phyloP scores from a whole-genome alignment of 2,888 invertebrate species.

The Panopea generosa region DNA sequence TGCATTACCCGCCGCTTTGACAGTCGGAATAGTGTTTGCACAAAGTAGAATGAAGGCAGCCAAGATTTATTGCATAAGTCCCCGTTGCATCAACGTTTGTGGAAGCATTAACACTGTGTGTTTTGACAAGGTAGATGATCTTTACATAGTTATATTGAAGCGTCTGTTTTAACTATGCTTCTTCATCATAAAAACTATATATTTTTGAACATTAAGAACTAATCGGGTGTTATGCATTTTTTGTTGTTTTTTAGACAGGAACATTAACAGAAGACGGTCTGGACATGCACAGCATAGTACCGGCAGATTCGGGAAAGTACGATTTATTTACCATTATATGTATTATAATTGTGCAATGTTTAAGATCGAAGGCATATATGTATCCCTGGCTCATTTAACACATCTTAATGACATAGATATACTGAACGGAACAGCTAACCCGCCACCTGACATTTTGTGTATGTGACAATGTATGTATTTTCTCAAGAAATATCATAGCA shows the following conservation, averaged over 20 bases:
- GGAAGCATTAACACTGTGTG: conserved; percentile 84
- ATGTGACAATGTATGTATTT: too few relatives aligned
- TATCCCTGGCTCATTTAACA: too few relatives aligned
- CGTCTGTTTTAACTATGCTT: too few relatives aligned
- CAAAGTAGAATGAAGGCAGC: conserved; percentile 81
- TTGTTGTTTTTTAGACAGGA: conserved; percentile 84
- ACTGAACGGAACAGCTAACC: too few relatives aligned
- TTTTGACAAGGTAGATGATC: conserved; percentile 85
- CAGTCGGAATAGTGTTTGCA: conserved; percentile 85
- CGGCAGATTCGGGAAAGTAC: conserved; percentile 72
- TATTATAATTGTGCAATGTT: neutral
- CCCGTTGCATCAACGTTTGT: conserved; percentile 84
- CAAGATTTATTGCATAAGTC: conserved; percentile 84
- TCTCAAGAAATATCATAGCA: too few relatives aligned
- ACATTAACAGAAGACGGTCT: conserved; percentile 85
- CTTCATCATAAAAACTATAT: too few relatives aligned
- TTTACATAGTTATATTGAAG: too few relatives aligned
- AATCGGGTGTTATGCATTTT: too few relatives aligned
- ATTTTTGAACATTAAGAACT: too few relatives aligned
- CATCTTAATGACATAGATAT: too few relatives aligned
- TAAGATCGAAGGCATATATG: too few relatives aligned
- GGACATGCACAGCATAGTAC: conserved; percentile 81
- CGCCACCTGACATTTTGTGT: too few relatives aligned
- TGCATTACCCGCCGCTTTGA: conserved; percentile 85
- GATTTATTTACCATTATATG: conserved; percentile 24